These are phyloP conservation scores for Sigmodon hispidus DNA, from an alignment of 2,113 vertebrate genomes.

Conservation along the genomic window DNA sequence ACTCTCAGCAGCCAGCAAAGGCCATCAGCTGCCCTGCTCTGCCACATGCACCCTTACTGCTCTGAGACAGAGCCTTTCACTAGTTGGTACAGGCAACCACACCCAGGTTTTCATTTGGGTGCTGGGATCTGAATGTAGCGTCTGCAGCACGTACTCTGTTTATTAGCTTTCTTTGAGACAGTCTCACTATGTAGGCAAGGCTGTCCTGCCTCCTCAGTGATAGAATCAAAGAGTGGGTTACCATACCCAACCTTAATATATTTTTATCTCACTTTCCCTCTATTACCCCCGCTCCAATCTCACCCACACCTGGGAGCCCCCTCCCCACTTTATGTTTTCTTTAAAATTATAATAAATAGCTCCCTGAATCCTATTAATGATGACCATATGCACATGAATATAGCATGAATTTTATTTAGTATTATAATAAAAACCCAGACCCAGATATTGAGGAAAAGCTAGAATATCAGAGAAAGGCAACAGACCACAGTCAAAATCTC, in stretches of 20 bases:
- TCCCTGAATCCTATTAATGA: background rate
- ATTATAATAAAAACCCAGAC: no score
- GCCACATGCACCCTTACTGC: background rate
- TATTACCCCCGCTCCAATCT: background rate
- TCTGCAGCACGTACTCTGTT: background rate
- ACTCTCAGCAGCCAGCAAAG: background rate
- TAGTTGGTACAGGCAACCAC: background rate
- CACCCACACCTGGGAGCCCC: background rate
- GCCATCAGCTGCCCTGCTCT: background rate
- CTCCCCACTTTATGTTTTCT: background rate
- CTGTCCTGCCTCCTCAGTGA: background rate
- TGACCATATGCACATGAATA: background rate
- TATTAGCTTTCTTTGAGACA: background rate
- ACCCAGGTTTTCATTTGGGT: background rate
- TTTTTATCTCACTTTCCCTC: background rate
- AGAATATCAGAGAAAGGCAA: no score
- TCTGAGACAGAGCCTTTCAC: background rate
- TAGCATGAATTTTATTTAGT: no score
- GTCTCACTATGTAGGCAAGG: background rate
- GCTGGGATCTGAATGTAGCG: background rate
- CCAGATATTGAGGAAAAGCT: no score
- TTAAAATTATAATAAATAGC: background rate
- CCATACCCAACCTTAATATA: background rate
- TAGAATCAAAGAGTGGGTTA: background rate
- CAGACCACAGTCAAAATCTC: no score